These are phyloP conservation scores for Gymnosoma rotundatum DNA, from an alignment of 2,888 invertebrate genomes.

Conservation along the genomic window DNA sequence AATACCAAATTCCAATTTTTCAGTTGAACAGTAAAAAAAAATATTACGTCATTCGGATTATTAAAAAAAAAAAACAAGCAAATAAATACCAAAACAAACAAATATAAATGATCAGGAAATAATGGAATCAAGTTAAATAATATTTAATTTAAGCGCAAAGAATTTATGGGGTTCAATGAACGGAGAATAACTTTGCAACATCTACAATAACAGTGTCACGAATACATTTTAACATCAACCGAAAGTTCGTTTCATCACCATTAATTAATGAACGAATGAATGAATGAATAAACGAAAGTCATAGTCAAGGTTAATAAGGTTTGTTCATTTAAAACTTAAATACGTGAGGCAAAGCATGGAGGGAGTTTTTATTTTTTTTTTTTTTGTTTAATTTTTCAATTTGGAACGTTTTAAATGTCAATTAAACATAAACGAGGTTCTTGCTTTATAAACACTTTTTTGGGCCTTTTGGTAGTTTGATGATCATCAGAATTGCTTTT, in stretches of 20 bases:
- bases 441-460: too few species aligned
- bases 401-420: too few species aligned
- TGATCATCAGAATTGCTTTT: too few species aligned
- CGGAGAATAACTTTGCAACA: slow-evolving; percentile 5
- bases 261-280: slow-evolving; percentile 72
- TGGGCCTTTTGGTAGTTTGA: too few species aligned
- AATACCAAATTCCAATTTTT: too few species aligned
- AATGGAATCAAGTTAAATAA: not conserved
- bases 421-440: too few species aligned
- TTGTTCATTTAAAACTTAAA: slow-evolving; percentile 52
- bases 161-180: slow-evolving; percentile 32
- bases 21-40: too few species aligned
- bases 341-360: too few species aligned
- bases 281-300: slow-evolving; percentile 74
- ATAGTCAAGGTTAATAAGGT: slow-evolving; percentile 79
- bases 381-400: too few species aligned
- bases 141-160: not conserved
- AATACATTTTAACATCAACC: not conserved
- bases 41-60: too few species aligned
- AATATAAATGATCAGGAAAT: slow-evolving; percentile 2
- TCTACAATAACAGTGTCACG: slow-evolving; percentile 8
- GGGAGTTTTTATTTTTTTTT: too few species aligned
- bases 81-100: slow-evolving; percentile 17
- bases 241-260: slow-evolving; percentile 29
- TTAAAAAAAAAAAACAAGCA: not conserved